phyloP scores from a whole-genome alignment of 2,797 vertebrate species.

The Lepilemur ruficaudatus region DNA sequence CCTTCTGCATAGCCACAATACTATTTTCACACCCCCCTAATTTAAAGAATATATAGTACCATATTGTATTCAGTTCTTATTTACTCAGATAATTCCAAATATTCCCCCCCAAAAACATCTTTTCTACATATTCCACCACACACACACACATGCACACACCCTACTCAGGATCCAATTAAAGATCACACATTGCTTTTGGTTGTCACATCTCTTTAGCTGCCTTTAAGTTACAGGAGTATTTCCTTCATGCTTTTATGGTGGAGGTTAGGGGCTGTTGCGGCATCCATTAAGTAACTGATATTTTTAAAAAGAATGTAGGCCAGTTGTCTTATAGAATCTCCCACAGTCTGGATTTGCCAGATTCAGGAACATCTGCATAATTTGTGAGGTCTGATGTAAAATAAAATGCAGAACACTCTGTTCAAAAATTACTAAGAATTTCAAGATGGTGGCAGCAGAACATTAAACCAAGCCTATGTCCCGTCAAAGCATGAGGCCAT shows the following conservation, averaged over 20 bases:
- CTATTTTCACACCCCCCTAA: not conserved
- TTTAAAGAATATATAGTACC: not conserved
- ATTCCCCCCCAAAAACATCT: not conserved
- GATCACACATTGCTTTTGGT: not conserved
- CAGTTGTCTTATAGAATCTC: not conserved
- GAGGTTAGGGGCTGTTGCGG: not conserved
- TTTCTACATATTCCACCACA: not conserved
- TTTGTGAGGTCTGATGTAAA: not conserved
- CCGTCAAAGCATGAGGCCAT: not conserved
- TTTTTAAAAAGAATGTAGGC: not conserved
- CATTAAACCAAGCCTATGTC: not conserved
- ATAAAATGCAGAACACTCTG: not conserved
- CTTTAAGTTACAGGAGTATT: not conserved
- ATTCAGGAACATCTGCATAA: not conserved
- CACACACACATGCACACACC: not conserved
- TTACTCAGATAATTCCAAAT: not conserved
- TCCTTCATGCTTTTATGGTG: not conserved
- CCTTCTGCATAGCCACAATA: not conserved
- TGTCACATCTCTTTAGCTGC: not conserved
- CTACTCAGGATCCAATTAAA: not conserved
- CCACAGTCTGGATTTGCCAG: not conserved
- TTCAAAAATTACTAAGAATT: constrained; percentile 15
- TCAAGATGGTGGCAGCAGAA: not conserved
- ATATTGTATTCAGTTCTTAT: not conserved
- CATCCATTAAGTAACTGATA: not conserved